Percentiles rank a stretch among this genome's conserved stretches.
phyloP scores from a whole-genome alignment of 2,113 vertebrate genomes.

The Xenotilapia longispinis region DNA sequence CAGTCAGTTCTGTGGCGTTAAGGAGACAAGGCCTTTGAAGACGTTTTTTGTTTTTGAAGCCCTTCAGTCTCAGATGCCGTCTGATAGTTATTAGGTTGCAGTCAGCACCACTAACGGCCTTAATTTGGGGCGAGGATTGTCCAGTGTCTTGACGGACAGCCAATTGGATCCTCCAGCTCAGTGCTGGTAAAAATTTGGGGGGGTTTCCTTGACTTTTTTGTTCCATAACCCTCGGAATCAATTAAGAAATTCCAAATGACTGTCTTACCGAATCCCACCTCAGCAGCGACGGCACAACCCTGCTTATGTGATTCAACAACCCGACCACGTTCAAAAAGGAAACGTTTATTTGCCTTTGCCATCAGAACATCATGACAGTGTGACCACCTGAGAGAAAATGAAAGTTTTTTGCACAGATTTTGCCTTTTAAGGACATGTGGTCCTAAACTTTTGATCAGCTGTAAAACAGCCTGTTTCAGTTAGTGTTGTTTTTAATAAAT shows the following conservation, averaged over 20 bases:
- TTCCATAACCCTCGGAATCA: background rate
- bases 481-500: background rate
- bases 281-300: background rate
- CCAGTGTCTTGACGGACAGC: background rate
- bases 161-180: background rate
- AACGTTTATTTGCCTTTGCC: background rate
- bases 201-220: background rate
- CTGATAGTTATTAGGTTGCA: background rate
- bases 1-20: background rate
- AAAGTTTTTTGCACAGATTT: background rate
- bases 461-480: background rate
- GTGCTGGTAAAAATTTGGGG: background rate
- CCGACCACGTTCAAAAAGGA: background rate
- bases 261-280: fast-evolving
- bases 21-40: background rate
- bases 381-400: background rate
- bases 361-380: background rate
- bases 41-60: background rate
- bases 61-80: background rate
- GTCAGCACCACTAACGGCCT: background rate
- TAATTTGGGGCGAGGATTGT: background rate
- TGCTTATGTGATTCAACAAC: background rate
- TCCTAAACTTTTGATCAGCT: background rate
- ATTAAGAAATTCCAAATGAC: background rate
- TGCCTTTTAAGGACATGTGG: background rate